phyloP scores from a whole-genome alignment of 2,888 invertebrate genomes.

The Diaphora mendica region DNA sequence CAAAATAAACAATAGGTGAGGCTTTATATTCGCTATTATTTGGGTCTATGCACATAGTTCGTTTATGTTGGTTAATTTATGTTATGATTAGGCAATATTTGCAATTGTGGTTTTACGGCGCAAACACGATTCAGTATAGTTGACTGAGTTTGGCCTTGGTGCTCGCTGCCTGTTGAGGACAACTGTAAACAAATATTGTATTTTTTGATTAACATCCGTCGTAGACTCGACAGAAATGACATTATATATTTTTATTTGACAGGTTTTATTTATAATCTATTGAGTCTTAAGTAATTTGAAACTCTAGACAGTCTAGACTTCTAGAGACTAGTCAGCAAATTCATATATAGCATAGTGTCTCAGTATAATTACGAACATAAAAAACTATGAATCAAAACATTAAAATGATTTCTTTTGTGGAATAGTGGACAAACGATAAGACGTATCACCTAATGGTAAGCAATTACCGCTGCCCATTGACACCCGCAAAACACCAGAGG shows the following conservation, averaged over 20 bases:
- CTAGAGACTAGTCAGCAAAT: too few species aligned
- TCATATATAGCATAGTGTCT: too few species aligned
- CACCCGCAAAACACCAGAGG: too few species aligned
- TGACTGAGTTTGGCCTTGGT: conserved; percentile 8
- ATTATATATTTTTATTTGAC: neutral
- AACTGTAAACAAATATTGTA: neutral
- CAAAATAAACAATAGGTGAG: neutral
- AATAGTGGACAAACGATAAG: too few species aligned
- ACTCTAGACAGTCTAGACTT: too few species aligned
- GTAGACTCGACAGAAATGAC: neutral
- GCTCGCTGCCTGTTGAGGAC: neutral
- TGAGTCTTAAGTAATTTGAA: neutral
- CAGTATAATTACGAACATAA: too few species aligned
- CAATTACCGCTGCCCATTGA: too few species aligned
- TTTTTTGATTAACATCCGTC: neutral
- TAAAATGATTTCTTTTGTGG: too few species aligned
- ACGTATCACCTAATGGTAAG: too few species aligned
- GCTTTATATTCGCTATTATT: neutral
- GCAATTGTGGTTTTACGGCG: neutral
- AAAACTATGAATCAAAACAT: too few species aligned
- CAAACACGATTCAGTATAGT: conserved; percentile 14
- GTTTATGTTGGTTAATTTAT: neutral
- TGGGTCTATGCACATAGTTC: neutral
- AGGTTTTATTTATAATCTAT: neutral
- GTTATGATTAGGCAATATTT: conserved; percentile 8